These are phyloP conservation scores for Henicopernis longicauda DNA, from an alignment of 2,113 vertebrate species.

Conservation along the genomic window DNA sequence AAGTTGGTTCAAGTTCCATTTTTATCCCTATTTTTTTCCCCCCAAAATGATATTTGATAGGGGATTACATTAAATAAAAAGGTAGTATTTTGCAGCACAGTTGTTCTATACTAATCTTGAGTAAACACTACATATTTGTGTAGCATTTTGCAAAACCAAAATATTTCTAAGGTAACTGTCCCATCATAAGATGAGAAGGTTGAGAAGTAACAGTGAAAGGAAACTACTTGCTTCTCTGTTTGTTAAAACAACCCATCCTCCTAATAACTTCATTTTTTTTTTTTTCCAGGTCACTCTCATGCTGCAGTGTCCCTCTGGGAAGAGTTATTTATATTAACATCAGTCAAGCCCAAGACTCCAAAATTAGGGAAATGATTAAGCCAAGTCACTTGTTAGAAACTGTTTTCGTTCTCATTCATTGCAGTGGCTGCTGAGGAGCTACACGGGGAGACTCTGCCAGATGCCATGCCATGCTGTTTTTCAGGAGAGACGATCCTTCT, in stretches of 20 bases:
- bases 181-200: background rate
- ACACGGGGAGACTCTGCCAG: background rate
- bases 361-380: background rate
- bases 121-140: background rate
- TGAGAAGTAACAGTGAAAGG: background rate
- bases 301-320: background rate
- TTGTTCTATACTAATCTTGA: background rate
- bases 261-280: background rate
- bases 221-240: background rate
- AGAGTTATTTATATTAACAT: background rate
- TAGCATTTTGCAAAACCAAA: background rate
- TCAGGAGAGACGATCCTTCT: background rate
- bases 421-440: background rate
- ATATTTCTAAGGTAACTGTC: background rate
- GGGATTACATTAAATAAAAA: background rate
- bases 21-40: background rate
- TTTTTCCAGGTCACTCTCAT: background rate
- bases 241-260: background rate
- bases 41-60: background rate
- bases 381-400: background rate
- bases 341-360: background rate
- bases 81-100: background rate
- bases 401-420: background rate
- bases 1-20: background rate
- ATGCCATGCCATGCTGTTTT: background rate